Evolutionary conservation across 2,797 vertebrate species (phyloP).

Genomic region (Coranthus polyacanthus): DNA sequence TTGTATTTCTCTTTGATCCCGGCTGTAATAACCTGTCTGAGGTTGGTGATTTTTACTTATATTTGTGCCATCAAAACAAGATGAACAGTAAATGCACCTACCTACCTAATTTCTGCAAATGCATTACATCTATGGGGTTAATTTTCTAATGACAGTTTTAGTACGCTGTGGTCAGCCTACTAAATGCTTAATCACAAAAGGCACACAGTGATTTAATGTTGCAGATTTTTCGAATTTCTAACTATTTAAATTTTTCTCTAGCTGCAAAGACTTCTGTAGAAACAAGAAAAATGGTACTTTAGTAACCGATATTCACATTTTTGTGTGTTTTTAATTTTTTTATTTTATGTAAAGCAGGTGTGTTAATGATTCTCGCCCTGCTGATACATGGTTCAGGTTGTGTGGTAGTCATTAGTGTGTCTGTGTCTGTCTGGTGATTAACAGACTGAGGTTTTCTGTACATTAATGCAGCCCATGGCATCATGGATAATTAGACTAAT

Average conservation of each 20-base stretch:
- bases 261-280: background rate
- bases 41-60: conserved; percentile 20
- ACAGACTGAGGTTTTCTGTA: conserved; percentile 75
- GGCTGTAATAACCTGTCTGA: conserved; percentile 41
- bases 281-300: background rate
- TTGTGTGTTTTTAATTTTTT: conserved; percentile 41
- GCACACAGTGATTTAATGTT: too few relatives aligned
- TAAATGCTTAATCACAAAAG: too few relatives aligned
- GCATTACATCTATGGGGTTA: background rate
- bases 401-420: conserved; percentile 62
- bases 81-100: conserved; percentile 12
- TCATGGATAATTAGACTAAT: conserved; percentile 85
- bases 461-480: conserved; percentile 77
- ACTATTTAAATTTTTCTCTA: too few relatives aligned
- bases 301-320: conserved; percentile 9
- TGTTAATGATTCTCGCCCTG: conserved; percentile 37
- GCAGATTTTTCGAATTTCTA: too few relatives aligned
- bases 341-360: conserved; percentile 51
- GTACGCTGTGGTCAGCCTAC: background rate
- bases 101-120: conserved; percentile 1
- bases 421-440: conserved; percentile 73
- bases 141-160: conserved; percentile 8
- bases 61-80: conserved; percentile 1
- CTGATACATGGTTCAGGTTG: conserved; percentile 51
- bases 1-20: conserved; percentile 38